Percentiles rank a stretch among this genome's conserved stretches.
Conservation (phyloP, 2,888 invertebrate species). For the Euzophera pinguis region DNA sequence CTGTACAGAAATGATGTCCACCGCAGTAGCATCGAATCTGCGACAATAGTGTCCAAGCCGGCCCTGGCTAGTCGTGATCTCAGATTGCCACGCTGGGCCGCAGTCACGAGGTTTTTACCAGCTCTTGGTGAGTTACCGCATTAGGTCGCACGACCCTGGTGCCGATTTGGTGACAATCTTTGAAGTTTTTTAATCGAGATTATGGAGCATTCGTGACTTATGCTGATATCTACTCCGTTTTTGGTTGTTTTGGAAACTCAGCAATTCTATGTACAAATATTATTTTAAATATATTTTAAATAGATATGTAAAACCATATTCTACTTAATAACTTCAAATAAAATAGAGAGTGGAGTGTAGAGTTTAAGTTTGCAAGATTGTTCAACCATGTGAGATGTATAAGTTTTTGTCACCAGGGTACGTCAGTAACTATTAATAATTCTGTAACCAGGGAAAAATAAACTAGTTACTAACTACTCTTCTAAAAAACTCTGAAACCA, state of each 20-base stretch:
- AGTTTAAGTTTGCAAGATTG: no score
- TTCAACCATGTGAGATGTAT: no score
- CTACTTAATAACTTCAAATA: no score
- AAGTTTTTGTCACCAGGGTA: no score
- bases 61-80: constrained; percentile 54
- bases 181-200: background rate
- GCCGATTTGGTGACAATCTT: constrained; percentile 26
- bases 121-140: constrained; percentile 65
- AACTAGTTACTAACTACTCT: no score
- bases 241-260: background rate
- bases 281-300: no score
- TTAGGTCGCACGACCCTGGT: constrained; percentile 52
- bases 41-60: constrained; percentile 40
- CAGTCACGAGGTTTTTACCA: constrained; percentile 63
- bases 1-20: constrained; percentile 29
- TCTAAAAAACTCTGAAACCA: no score
- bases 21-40: constrained; percentile 41
- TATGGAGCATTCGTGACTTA: constrained; percentile 2
- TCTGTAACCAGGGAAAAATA: no score
- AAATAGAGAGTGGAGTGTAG: no score
- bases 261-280: no score
- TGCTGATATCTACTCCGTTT: background rate
- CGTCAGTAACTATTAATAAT: no score
- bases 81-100: constrained; percentile 42
- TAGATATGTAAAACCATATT: no score